Evolutionary conservation across 2,888 invertebrate species (phyloP).

Genomic region (Oligia latruncula): DNA sequence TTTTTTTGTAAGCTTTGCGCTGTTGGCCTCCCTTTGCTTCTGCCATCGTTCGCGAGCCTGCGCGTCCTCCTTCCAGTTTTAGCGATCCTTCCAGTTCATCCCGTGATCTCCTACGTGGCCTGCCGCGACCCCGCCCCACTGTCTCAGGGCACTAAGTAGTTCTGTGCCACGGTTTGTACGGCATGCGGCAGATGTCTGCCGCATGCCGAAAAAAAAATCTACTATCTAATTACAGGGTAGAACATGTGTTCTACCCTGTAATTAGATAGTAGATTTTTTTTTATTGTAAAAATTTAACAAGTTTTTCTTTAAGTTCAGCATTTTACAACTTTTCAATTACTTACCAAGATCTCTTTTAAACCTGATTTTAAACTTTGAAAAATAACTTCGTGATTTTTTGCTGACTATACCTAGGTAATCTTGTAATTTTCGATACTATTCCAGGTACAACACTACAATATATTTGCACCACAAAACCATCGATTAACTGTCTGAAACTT

Average conservation of each 20-base stretch:
- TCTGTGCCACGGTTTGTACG: background rate
- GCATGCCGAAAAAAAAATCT: no score
- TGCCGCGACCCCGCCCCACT: background rate
- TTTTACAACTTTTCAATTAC: background rate
- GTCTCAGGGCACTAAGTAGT: background rate
- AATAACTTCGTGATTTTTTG: background rate
- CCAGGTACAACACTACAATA: constrained; percentile 19
- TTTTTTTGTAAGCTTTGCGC: background rate
- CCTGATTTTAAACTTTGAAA: no score
- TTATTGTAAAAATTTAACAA: no score
- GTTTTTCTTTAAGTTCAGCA: no score
- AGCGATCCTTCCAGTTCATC: background rate
- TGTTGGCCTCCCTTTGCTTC: background rate
- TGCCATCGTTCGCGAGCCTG: background rate
- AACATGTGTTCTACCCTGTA: no score
- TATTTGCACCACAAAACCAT: constrained; percentile 38
- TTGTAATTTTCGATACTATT: constrained; percentile 2
- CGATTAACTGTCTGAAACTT: constrained; percentile 51
- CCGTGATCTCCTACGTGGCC: background rate
- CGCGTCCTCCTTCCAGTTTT: background rate
- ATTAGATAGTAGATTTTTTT: no score
- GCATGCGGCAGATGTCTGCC: no score
- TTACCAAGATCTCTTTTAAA: no score
- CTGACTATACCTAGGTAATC: background rate
- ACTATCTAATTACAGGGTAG: no score